Percentiles rank a stretch among this genome's conserved stretches.
Conservation (phyloP, 2,113 vertebrate genomes). For the Bothrops jararaca region DNA sequence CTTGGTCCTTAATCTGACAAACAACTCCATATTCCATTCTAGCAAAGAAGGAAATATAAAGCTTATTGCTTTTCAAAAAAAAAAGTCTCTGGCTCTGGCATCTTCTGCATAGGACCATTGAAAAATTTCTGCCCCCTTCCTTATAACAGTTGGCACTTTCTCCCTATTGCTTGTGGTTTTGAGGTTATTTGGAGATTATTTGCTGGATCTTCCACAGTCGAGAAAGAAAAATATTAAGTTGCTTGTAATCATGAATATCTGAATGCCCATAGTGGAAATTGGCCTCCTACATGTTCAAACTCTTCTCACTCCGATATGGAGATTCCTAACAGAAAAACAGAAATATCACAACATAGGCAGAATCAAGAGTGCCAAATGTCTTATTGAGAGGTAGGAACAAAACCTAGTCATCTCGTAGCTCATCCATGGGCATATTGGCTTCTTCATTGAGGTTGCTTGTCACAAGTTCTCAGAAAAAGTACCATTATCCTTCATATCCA, state of each 20-base stretch:
- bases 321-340: not conserved
- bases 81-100: not conserved
- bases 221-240: not conserved
- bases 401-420: not conserved
- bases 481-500: conserved; percentile 20
- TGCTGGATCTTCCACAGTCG: not conserved
- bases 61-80: not conserved
- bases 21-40: not conserved
- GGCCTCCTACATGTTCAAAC: not conserved
- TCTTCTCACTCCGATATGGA: not conserved
- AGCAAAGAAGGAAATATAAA: not conserved
- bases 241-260: not conserved
- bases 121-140: not conserved
- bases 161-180: not conserved
- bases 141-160: not conserved
- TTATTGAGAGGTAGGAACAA: conserved; percentile 1
- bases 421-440: not conserved
- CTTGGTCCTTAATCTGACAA: not conserved
- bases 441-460: not conserved
- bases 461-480: not conserved
- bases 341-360: not conserved
- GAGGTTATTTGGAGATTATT: not conserved
- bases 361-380: not conserved
- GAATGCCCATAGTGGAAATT: not conserved
- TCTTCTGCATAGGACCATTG: not conserved